Evolutionary conservation across 2,797 vertebrate genomes (phyloP), one percentile per base, ranked within the genome.

Genomic region (Apogon talboti): DNA sequence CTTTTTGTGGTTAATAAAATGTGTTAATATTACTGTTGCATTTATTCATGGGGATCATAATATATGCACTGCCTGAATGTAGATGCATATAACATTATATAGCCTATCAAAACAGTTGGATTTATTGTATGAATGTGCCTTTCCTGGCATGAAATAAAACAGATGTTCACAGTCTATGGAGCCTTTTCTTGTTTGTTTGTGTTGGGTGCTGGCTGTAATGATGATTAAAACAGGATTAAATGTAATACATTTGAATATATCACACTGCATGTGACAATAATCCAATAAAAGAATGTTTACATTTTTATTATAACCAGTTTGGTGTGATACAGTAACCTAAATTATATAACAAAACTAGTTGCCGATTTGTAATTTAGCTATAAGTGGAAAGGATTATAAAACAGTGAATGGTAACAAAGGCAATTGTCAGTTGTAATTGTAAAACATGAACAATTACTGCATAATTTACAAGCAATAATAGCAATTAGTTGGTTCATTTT

Each of bases 61-160:
- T 76, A 82, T 84, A 89, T 91, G 91, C 91, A 92, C 91, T 93
- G 89, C 85, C 84, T 89, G 74, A 84, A 84, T 89, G 89, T 92
- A 84, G 88, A 91, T 93, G 92, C 88, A 91, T 92, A 92, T 89
- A 81, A 81, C 63, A 81, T 86, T 76, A 83, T 84, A 81, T 89
- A 90, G 46, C 80, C 71, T 85, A 77, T 87, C 53, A 62, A 86
- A 82, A 81, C 71, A 59, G 57, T 85, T 76, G 65, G 69, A 88
- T 81, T 91, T 77, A 77, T 62, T 89, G 88, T 90, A 85, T 90
- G 84, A 84, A 85, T 81, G 74, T 87, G 87, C 85, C 85, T 84
- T 88, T 85, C 64, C 72, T 76, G 86, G 86, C 88, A 90, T 80
- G 52, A 88, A 93, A 90, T 92, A 91, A 92, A 93, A 89, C 71